A percentile compares a stretch with the other conserved stretches of the same genome.
phyloP scores from a whole-genome alignment of 1,140 invertebrate genomes.

The Odontomachus brunneus region DNA sequence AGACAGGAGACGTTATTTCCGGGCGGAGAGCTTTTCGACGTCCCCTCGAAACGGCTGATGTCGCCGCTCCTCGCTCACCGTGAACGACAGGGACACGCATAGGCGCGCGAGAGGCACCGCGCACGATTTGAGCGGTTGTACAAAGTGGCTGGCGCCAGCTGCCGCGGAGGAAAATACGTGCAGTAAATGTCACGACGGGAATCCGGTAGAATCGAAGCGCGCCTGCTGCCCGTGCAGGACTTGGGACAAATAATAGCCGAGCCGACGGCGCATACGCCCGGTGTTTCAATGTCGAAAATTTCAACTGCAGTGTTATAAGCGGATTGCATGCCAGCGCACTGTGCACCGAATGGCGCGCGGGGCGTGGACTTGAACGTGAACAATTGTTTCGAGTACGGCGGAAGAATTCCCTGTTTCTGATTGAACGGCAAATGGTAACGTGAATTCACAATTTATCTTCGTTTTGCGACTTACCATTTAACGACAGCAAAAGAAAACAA shows the following conservation, averaged over 20 bases:
- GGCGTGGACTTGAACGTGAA: background rate
- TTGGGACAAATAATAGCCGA: slow-evolving; percentile 53
- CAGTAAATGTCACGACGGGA: slow-evolving; percentile 62
- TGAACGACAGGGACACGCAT: slow-evolving; percentile 1
- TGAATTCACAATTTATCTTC: background rate
- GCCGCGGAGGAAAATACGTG: slow-evolving; percentile 62
- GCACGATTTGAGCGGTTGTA: slow-evolving; percentile 39
- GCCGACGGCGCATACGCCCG: background rate
- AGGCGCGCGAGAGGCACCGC: background rate
- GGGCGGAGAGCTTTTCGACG: background rate
- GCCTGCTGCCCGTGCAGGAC: slow-evolving; percentile 33
- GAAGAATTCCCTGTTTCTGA: background rate
- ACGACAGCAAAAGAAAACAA: too few relatives aligned
- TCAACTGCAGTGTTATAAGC: slow-evolving; percentile 46
- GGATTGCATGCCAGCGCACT: background rate
- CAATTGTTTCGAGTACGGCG: slow-evolving; percentile 2
- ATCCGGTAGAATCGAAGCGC: slow-evolving; percentile 55
- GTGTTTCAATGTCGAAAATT: slow-evolving; percentile 31
- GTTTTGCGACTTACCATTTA: too few relatives aligned
- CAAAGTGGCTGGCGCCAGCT: slow-evolving; percentile 60
- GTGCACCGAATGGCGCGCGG: slow-evolving; percentile 14
- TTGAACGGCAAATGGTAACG: background rate
- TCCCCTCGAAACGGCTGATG: background rate
- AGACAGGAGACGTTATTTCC: background rate
- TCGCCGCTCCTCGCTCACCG: background rate